Base-by-base conservation (phyloP, 2,113 vertebrate species). In the Caranx melampygus region DNA sequence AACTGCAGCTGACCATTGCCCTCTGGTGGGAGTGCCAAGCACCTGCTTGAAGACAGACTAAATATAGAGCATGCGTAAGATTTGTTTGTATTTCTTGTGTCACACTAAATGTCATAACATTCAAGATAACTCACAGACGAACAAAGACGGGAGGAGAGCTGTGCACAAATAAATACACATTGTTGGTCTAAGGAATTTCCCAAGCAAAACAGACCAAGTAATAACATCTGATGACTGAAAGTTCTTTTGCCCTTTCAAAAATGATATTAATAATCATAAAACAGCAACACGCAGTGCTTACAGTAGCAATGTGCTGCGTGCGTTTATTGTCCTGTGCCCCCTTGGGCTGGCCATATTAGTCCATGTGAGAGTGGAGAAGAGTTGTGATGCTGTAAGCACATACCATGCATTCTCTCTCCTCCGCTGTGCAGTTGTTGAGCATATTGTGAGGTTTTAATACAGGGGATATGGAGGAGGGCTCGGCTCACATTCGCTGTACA, bases 351-450 rank as follows among this genome's bases (percentile, higher is more conserved):
- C 90, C 89, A 89, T 92, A 91, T 95, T 92, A 88, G 88, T 86
- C 78, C 73, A 89, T 88, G 83, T 60, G 83, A 82, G 82, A 83
- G 82, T 67, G 78, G 74, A 79, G 77, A 74, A 72, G 84, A 75
- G 92, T 90, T 92, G 87, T 94, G 95, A 96, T 89, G 86, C 90
- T 95, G 93, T 91, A 94, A 95, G 93, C 92, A 88, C 95, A 96
- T 97, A 89, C 93, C 95, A 94, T 74, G 88, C 94, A 97, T 97
- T 96, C 95, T 91, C 94, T 87, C 86, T 95, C 94, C 93, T 96
- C 94, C 94, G 84, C 93, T 75, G 87, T 95, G 94, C 96, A 97
- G 96, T 97, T 97, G 96, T 96, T 96, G 93, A 93, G 89, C 95
- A 96, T 97, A 95, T 95, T 92, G 94, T 89, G 92, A 95, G 93